These are phyloP conservation scores for Strix uralensis DNA, from an alignment of 2,113 vertebrate species.

Conservation along the genomic window DNA sequence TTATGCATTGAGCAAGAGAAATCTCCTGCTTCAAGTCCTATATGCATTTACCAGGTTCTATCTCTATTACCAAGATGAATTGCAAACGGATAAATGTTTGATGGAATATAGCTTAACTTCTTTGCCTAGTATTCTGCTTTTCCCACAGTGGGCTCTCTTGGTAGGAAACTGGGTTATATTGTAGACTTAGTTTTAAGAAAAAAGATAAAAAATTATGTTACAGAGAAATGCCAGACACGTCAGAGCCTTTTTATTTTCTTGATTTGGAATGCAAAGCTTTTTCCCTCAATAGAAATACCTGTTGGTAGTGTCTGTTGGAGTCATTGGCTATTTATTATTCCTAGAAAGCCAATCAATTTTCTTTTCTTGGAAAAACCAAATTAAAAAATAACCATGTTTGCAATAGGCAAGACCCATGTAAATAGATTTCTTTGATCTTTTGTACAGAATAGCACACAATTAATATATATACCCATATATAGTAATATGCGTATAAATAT, in stretches of 20 bases:
- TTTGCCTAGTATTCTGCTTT: conserved; percentile 87
- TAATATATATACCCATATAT: not conserved
- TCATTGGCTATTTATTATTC: conserved; percentile 58
- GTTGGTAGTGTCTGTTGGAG: conserved; percentile 60
- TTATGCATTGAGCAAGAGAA: conserved; percentile 99
- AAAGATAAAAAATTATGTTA: conserved; percentile 60
- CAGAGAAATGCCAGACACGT: conserved; percentile 42
- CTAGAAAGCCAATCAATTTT: conserved; percentile 51
- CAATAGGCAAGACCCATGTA: not conserved
- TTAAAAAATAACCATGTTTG: not conserved
- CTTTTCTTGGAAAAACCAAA: not conserved
- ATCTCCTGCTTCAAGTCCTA: conserved; percentile 98
- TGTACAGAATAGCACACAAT: not conserved
- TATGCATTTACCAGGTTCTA: conserved; percentile 95
- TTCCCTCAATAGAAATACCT: conserved; percentile 50
- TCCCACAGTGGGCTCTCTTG: conserved; percentile 61
- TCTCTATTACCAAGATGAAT: conserved; percentile 99
- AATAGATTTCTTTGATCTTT: not conserved
- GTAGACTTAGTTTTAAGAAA: conserved; percentile 60
- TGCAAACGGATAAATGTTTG: conserved; percentile 91
- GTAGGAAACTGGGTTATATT: conserved; percentile 67
- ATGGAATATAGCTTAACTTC: conserved; percentile 91
- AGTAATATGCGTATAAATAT: not conserved
- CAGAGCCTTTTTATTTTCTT: conserved; percentile 61
- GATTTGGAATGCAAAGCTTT: conserved; percentile 63